These are phyloP conservation scores for Sipha maydis DNA, from an alignment of 2,888 invertebrate species.

Conservation along the genomic window DNA sequence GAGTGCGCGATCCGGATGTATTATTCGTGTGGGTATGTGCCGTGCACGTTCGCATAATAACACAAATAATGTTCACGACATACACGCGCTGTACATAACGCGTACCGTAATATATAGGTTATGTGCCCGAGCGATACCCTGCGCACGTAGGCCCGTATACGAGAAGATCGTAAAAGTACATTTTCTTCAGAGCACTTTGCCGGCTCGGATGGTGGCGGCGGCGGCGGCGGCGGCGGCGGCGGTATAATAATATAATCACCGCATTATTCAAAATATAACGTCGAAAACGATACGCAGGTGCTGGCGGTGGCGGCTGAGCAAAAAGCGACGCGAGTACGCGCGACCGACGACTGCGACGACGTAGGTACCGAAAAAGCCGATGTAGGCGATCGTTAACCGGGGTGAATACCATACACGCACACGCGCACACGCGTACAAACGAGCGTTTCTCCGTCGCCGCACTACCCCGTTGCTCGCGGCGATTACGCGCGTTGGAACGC, in stretches of 20 bases:
- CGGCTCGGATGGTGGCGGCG: neutral
- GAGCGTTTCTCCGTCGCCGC: neutral
- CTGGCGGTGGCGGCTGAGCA: neutral
- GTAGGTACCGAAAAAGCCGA: neutral
- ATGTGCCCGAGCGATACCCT: too few species aligned
- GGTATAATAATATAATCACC: conserved; percentile 11
- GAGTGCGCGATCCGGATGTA: neutral
- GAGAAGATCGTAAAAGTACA: neutral
- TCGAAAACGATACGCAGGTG: conserved; percentile 47
- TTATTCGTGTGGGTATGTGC: neutral
- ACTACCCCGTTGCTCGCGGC: neutral
- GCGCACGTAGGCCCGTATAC: neutral
- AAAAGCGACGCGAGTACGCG: conserved; percentile 11
- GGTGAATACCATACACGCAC: conserved; percentile 1
- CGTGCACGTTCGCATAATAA: neutral
- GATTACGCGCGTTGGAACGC: neutral
- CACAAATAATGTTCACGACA: neutral
- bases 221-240: too few species aligned
- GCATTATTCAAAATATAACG: conserved; percentile 43
- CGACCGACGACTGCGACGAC: neutral
- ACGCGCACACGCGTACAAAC: neutral
- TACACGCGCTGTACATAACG: neutral
- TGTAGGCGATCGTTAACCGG: conserved; percentile 11
- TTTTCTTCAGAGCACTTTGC: conserved; percentile 9
- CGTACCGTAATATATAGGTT: neutral